phyloP scores from a whole-genome alignment of 2,113 vertebrate genomes.

The Gopherus flavomarginatus region DNA sequence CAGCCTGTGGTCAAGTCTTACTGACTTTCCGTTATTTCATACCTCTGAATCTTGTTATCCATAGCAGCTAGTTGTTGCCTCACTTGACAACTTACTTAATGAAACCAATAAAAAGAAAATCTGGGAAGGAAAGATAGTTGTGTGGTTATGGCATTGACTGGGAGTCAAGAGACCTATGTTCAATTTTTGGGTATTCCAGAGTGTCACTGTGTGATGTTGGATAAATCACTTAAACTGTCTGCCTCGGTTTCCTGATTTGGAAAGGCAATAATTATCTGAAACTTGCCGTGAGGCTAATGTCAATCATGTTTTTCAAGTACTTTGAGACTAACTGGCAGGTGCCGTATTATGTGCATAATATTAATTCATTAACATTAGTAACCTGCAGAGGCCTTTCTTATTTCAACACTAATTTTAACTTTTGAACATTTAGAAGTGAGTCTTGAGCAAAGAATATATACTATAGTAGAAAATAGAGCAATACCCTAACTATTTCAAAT shows the following conservation, averaged over 20 bases:
- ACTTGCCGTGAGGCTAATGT: background rate
- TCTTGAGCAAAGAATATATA: background rate
- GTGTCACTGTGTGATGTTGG: background rate
- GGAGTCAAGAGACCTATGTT: background rate
- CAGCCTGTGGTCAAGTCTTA: background rate
- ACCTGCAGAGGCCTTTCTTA: background rate
- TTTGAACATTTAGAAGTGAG: background rate
- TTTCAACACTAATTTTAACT: background rate
- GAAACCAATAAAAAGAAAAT: background rate
- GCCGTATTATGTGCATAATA: background rate
- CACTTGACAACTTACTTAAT: background rate
- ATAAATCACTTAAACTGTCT: background rate
- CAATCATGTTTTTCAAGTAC: background rate
- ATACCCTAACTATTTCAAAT: background rate
- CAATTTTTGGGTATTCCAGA: fast-evolving
- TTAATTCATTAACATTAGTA: background rate
- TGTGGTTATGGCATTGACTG: fast-evolving
- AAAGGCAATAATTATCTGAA: background rate
- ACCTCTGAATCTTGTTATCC: background rate
- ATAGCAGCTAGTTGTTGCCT: background rate
- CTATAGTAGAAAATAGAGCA: background rate
- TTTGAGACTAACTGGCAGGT: background rate
- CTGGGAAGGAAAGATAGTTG: fast-evolving
- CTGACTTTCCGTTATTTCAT: background rate
- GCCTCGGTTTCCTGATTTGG: background rate